phyloP scores from a whole-genome alignment of 2,797 vertebrate genomes.

The Cossypha polioptera region DNA sequence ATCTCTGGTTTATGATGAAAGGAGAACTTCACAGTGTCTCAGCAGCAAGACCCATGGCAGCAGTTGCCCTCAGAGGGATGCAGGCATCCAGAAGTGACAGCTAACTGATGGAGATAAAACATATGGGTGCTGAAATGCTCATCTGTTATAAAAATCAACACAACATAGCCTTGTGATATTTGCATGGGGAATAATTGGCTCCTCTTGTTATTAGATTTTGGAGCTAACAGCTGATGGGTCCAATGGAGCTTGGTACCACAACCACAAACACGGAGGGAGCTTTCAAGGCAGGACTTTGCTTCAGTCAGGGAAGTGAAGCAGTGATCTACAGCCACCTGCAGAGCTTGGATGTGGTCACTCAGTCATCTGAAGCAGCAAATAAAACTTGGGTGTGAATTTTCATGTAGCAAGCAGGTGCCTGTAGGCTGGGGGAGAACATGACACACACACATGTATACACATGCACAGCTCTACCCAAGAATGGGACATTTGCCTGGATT shows the following conservation, averaged over 20 bases:
- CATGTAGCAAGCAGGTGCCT: background rate
- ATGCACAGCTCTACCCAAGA: background rate
- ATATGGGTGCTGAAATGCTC: background rate
- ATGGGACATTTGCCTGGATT: background rate
- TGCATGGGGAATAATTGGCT: background rate
- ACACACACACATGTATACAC: accelerated
- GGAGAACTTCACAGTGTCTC: background rate
- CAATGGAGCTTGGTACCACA: background rate
- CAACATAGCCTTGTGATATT: background rate
- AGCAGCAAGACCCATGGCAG: background rate
- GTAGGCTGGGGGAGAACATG: background rate
- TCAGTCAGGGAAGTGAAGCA: background rate
- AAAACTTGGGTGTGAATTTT: background rate
- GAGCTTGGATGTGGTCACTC: background rate
- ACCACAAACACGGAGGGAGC: background rate
- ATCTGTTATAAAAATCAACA: slow-evolving; percentile 1
- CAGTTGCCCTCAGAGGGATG: background rate
- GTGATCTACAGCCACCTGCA: background rate
- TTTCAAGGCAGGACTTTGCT: background rate
- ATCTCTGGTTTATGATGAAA: background rate
- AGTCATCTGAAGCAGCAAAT: background rate
- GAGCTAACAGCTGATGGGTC: background rate
- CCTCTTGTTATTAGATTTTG: background rate
- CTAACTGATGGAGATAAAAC: background rate
- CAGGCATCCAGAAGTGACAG: background rate